Evolutionary conservation across 2,797 vertebrate genomes (phyloP), one percentile per base, ranked within the genome.

Genomic region (Myotis vivesi): DNA sequence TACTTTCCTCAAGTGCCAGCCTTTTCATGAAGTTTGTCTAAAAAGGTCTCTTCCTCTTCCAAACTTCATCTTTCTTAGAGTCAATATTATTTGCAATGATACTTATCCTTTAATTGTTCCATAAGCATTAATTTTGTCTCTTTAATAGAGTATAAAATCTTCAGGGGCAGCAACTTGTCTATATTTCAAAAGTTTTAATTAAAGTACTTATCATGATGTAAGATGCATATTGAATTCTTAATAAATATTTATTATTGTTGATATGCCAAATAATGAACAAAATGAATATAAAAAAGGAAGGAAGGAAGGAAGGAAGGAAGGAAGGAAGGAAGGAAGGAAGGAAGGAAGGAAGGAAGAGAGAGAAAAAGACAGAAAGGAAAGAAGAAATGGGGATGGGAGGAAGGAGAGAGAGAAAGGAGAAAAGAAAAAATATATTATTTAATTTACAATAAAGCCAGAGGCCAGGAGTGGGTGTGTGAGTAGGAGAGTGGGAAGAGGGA

Each of bases 81-180:
- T 64, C 15, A 57, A 53, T 49, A 76, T 62, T 85, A 55, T 38
- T 57, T 57, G 13, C 28, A 33, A 57, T 80, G 66, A 2, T 38
- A 68, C 2, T 84, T 77, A 88, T 62, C 12, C 36, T 53, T 91
- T 75, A 81, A 25, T 73, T 83, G 2, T 41, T 62, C 9, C 20
- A 49, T 72, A 57, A 89, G n/a, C 55, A 64, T 85, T 57, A 92
- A 53, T 66, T 94, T 88, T 94, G 46, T 72, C 71, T 83, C n/a
- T 57, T 92, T 69, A 76, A 68, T 64, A 93, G 83, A 64, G 6
- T 28, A 72, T 84, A 51, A 83, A 75, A 82, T 59, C 22, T 76
- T 96, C 17, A 69, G 41, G 33, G 36, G 1, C 5, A 68, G 6
- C 7, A 44, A 93, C 7, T 53, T 89, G 25, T 15, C 23, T n/a